Evolutionary conservation across 2,797 vertebrate species (phyloP).

Genomic region (Sibirionetta formosa): DNA sequence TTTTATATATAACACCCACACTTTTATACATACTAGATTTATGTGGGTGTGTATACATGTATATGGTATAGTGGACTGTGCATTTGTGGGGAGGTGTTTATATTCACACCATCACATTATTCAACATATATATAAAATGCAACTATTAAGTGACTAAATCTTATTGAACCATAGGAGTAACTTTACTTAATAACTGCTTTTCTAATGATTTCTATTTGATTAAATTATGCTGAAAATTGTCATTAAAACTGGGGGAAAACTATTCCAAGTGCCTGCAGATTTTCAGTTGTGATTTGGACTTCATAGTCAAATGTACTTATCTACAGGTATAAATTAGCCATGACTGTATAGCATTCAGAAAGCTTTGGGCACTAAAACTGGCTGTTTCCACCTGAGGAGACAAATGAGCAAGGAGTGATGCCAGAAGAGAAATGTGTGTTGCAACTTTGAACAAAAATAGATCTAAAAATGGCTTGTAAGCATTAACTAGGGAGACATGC

Average conservation of each 20-base stretch:
- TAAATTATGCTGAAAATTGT: neutral
- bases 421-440: neutral
- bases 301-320: neutral
- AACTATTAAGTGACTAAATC: neutral
- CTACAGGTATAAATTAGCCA: slow-evolving; percentile 13
- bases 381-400: slow-evolving; percentile 15
- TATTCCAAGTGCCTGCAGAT: neutral
- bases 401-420: neutral
- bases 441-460: neutral
- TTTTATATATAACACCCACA: neutral
- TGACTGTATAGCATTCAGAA: neutral
- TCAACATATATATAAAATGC: neutral
- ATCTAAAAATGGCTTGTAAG: neutral
- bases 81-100: neutral
- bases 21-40: neutral
- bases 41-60: neutral
- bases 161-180: neutral
- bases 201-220: neutral
- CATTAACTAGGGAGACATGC: neutral
- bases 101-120: neutral
- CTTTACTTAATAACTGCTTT: neutral
- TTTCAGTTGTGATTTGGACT: neutral
- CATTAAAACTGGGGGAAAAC: neutral
- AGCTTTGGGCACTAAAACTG: neutral
- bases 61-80: neutral